phyloP scores from a whole-genome alignment of 2,888 invertebrate species.

The Rosalia funebris region DNA sequence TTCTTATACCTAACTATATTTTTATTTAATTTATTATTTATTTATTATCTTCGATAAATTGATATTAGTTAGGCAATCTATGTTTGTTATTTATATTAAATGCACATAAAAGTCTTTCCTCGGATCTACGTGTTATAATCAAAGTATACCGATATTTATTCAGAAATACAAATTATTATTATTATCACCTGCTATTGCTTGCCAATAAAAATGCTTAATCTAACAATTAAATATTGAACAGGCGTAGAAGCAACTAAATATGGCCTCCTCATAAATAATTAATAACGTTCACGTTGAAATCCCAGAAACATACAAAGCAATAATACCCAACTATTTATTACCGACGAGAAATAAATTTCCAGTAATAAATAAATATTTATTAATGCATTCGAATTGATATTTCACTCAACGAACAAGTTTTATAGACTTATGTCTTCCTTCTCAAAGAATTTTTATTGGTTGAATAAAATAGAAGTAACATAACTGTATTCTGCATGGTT shows the following conservation, averaged over 20 bases:
- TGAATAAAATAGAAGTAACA: background rate
- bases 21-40: too few species aligned
- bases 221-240: background rate
- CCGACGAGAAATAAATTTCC: background rate
- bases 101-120: too few species aligned
- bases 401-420: constrained; percentile 6
- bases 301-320: background rate
- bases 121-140: too few species aligned
- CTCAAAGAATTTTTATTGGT: constrained; percentile 13
- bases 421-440: constrained; percentile 17
- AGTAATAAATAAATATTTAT: background rate
- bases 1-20: too few species aligned
- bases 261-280: background rate
- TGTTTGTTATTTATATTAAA: too few species aligned
- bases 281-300: background rate
- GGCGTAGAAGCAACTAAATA: background rate
- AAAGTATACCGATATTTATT: too few species aligned
- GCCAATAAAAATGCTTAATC: too few species aligned
- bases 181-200: too few species aligned
- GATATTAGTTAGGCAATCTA: too few species aligned
- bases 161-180: too few species aligned
- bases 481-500: constrained; percentile 7
- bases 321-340: background rate
- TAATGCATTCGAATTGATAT: constrained; percentile 8
- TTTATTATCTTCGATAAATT: too few species aligned